Evolutionary conservation across 2,113 vertebrate species (phyloP), one percentile per base, ranked within the genome.

Genomic region (Gymnocephalus cernua): DNA sequence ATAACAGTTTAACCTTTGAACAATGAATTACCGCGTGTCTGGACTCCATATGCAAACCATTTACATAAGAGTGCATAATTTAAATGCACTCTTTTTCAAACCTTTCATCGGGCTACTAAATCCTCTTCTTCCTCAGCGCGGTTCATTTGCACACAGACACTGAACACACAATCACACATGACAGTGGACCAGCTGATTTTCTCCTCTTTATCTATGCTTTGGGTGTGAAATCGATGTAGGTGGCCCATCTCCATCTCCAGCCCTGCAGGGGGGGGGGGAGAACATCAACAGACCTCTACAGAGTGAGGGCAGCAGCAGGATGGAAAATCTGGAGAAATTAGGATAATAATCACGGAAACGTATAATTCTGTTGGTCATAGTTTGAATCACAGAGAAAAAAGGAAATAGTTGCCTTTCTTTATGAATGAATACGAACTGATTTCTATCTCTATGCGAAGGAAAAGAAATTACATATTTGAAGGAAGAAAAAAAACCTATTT

Each of bases 201-300:
- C 67, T 80, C 48, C 56, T 61, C 71, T 82, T 86, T 83, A 74
- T 77, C 79, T 64, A 54, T 68, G 86, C 76, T 82, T n/a, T 35
- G 44, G 76, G 75, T 88, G 91, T 93, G 91, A 94, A 93, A 94
- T 93, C 82, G 64, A 92, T 94, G 85, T 84, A 44, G 80, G 88
- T 86, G 86, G 71, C 81, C 80, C 89, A 88, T 92, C 87, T 91
- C 50, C 73, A 15, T 92, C 87, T 91, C 50, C 72, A 13, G 80
- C 81, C 78, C 72, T 67, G 68, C 65, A 56, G 77, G 74, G 41
- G 38, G 35, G 38, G 32, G 67, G 83, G 44, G 29, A 18, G 54
- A 50, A 50, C 45, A 76, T 73, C 35, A 44, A 27, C 53, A 53
- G 29, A 73, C 68, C 25, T 69, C 61, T 9, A 53, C 56, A 75